Conservation (phyloP, 2,888 invertebrate genomes). For the Oxytorus armatus region DNA sequence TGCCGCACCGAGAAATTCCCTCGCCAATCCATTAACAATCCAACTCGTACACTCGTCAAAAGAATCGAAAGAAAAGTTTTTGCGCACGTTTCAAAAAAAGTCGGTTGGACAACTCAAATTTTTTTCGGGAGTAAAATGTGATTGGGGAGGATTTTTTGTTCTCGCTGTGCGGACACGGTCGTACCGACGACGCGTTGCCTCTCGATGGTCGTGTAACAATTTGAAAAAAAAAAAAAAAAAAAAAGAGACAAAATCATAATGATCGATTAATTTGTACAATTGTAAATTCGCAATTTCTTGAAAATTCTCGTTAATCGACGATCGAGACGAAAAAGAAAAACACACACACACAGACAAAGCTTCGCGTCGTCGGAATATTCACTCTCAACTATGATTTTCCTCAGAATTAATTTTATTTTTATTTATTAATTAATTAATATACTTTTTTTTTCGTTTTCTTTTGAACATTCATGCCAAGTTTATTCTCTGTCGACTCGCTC, state of each 20-base stretch:
- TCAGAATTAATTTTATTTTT: conserved; percentile 49
- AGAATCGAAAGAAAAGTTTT: neutral
- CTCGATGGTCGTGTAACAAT: conserved; percentile 47
- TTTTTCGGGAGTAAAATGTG: conserved; percentile 32
- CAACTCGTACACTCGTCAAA: conserved; percentile 32
- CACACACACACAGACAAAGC: conserved; percentile 10
- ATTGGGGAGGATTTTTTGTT: conserved; percentile 56
- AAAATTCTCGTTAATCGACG: neutral
- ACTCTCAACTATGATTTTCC: conserved; percentile 66
- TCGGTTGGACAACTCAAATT: neutral
- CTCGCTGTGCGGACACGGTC: conserved; percentile 56
- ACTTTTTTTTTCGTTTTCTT: conserved; percentile 11
- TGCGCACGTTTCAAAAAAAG: no score
- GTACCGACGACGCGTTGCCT: conserved; percentile 14
- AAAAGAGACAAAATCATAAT: neutral
- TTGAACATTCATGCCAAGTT: conserved; percentile 49
- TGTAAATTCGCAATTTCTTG: no score
- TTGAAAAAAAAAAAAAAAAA: conserved; percentile 14
- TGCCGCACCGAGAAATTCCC: conserved; percentile 61
- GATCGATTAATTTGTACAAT: neutral
- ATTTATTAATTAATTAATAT: no score
- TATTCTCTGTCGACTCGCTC: conserved; percentile 56
- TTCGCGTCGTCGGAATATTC: conserved; percentile 36
- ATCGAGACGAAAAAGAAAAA: conserved; percentile 24
- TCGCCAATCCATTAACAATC: conserved; percentile 55